Percentiles rank a stretch among this genome's conserved stretches.
These are phyloP conservation scores for Hycleus cichorii DNA, from an alignment of 1,140 invertebrate genomes.

Conservation along the genomic window DNA sequence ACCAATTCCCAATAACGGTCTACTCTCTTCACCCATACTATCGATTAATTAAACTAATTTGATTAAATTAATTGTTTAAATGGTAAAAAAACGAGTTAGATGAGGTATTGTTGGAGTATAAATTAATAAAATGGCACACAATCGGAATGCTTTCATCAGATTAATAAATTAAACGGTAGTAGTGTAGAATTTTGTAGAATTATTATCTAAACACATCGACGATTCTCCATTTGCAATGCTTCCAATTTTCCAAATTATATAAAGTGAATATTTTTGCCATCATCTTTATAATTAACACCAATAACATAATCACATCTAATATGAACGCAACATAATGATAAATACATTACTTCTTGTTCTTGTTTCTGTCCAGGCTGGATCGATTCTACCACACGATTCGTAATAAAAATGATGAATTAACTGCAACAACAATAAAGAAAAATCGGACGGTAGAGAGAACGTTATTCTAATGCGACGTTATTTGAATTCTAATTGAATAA, in stretches of 20 bases:
- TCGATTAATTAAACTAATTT: neutral
- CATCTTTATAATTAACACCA: constrained; percentile 14
- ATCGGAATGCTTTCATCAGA: neutral
- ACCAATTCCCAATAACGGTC: constrained; percentile 17
- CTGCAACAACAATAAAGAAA: constrained; percentile 1
- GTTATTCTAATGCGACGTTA: constrained; percentile 4
- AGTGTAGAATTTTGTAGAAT: neutral
- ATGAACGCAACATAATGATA: constrained; percentile 22
- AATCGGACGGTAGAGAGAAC: neutral
- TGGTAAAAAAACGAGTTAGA: neutral
- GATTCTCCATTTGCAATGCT: constrained; percentile 39
- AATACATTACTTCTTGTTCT: constrained; percentile 29
- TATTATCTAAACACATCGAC: constrained; percentile 33
- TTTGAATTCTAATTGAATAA: no score
- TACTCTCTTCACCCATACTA: constrained; percentile 27
- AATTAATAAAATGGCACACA: neutral
- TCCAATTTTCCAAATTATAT: constrained; percentile 35
- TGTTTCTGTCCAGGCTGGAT: neutral
- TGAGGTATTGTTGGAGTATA: neutral
- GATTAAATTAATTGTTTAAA: no score
- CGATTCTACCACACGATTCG: no score
- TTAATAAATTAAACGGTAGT: neutral
- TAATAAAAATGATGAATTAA: no score
- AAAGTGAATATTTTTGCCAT: constrained; percentile 19
- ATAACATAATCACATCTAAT: constrained; percentile 17